Evolutionary conservation across 2,888 invertebrate species (phyloP).

Genomic region (Amblyjoppa proteus): DNA sequence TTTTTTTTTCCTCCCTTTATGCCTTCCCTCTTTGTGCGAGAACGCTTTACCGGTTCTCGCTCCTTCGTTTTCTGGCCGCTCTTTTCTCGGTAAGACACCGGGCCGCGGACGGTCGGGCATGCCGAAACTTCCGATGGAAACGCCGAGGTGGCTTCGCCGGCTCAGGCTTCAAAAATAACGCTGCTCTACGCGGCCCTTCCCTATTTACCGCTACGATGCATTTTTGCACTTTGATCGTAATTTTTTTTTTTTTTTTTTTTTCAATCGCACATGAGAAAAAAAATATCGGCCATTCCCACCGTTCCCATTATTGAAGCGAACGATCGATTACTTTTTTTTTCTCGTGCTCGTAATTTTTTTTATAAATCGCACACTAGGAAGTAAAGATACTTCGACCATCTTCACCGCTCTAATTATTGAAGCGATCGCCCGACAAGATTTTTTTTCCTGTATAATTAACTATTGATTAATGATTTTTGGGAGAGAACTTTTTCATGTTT

Average conservation of each 20-base stretch:
- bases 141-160: conserved; percentile 16
- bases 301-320: too few species aligned
- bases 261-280: too few species aligned
- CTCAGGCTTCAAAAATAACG: conserved; percentile 25
- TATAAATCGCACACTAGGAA: neutral
- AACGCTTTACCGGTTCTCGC: conserved; percentile 34
- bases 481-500: conserved; percentile 7
- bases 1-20: conserved; percentile 46
- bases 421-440: neutral
- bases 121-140: conserved; percentile 14
- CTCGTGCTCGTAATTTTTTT: neutral
- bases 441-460: conserved; percentile 10
- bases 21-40: conserved; percentile 60
- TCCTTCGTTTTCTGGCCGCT: conserved; percentile 11
- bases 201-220: neutral
- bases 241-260: too few species aligned
- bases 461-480: conserved; percentile 38
- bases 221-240: neutral
- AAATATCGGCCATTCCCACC: too few species aligned
- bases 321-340: too few species aligned
- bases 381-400: neutral
- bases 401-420: neutral
- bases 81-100: conserved; percentile 40
- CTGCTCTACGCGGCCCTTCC: neutral
- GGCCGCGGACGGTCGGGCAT: neutral